Percentiles rank a stretch among this genome's conserved stretches.
Conservation (phyloP, 2,113 vertebrate genomes). For the Capreolus pygargus region DNA sequence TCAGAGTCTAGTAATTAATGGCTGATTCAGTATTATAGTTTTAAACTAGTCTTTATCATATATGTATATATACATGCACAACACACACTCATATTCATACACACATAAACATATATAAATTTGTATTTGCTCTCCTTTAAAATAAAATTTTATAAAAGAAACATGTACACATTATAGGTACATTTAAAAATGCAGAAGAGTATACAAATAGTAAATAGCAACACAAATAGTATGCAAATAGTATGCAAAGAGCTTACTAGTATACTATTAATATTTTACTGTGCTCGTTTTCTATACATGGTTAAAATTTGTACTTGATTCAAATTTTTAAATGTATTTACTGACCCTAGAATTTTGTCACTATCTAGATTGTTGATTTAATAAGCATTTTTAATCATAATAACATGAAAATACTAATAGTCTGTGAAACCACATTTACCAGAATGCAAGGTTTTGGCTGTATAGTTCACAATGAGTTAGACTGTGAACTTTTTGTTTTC, state of each 20-base stretch:
- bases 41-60: not conserved
- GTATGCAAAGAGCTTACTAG: not conserved
- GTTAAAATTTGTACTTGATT: not conserved
- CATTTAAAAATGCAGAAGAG: not conserved
- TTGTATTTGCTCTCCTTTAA: not conserved
- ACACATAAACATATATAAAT: not conserved
- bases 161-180: not conserved
- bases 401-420: not conserved
- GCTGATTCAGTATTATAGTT: not conserved
- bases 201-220: not conserved
- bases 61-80: not conserved
- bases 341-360: not conserved
- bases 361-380: not conserved
- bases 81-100: not conserved
- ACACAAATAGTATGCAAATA: not conserved
- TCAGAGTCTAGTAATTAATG: not conserved
- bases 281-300: not conserved
- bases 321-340: not conserved
- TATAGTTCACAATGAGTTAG: not conserved
- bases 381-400: not conserved
- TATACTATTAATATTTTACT: not conserved
- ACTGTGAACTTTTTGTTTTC: not conserved
- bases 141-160: not conserved
- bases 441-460: not conserved
- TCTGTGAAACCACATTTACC: not conserved